These are phyloP conservation scores for Ichneumoninae sp. DNA, from an alignment of 2,888 invertebrate genomes.

Conservation along the genomic window DNA sequence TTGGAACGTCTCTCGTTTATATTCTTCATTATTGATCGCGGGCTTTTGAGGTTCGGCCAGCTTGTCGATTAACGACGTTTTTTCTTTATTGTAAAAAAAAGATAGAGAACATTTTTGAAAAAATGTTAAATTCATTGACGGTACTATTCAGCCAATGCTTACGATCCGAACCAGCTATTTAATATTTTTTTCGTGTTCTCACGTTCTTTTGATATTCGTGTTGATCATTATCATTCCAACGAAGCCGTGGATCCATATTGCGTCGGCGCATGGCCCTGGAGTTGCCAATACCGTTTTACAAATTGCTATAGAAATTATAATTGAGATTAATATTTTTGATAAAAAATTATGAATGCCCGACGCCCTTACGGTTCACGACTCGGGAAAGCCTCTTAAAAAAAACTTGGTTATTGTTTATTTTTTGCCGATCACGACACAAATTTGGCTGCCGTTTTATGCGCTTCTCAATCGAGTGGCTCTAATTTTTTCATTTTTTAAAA, in stretches of 20 bases:
- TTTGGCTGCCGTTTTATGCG: constrained; percentile 67
- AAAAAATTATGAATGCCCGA: constrained; percentile 14
- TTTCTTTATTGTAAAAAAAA: not conserved
- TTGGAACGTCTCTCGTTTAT: constrained; percentile 52
- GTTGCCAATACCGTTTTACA: constrained; percentile 1
- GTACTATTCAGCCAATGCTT: constrained; percentile 48
- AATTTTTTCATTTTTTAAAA: constrained; percentile 16
- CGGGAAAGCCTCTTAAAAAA: constrained; percentile 18
- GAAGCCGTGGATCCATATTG: constrained; percentile 47
- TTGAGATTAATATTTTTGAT: constrained; percentile 1
- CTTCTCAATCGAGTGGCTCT: constrained; percentile 58
- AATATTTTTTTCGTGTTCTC: constrained; percentile 29
- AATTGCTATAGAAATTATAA: not conserved
- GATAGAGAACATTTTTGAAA: not conserved
- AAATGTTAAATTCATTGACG: constrained; percentile 22
- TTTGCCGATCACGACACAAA: constrained; percentile 43
- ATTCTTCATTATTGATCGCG: constrained; percentile 22
- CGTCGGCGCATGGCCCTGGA: constrained; percentile 36
- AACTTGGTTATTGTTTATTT: constrained; percentile 8
- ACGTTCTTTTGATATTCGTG: constrained; percentile 45
- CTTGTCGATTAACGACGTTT: constrained; percentile 9
- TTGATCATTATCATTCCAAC: constrained; percentile 34
- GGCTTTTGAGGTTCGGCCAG: constrained; percentile 1
- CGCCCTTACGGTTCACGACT: constrained; percentile 51
- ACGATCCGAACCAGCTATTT: constrained; percentile 42